Percentiles rank a stretch among this genome's conserved stretches.
Evolutionary conservation across 2,797 vertebrate species (phyloP).

Genomic region (Gastrophryne carolinensis): DNA sequence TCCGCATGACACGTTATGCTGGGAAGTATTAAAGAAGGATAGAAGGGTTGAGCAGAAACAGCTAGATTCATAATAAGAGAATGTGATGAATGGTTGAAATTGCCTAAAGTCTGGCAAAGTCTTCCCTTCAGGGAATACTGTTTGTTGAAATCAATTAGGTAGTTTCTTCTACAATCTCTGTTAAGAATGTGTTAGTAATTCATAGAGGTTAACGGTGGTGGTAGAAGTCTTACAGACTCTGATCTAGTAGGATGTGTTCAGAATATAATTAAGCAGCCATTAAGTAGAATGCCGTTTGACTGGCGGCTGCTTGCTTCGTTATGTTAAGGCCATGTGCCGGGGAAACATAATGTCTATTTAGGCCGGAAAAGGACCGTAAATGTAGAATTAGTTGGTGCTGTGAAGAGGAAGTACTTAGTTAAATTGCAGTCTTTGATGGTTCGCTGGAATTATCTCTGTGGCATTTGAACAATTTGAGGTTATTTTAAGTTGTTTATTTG

Average conservation of each 20-base stretch:
- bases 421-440: constrained; percentile 43
- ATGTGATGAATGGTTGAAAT: constrained; percentile 26
- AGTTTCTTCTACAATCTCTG: neutral
- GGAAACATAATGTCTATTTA: constrained; percentile 1
- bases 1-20: constrained; percentile 25
- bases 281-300: neutral
- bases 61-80: neutral
- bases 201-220: neutral
- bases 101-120: neutral
- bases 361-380: neutral
- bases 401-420: constrained; percentile 21
- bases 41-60: constrained; percentile 10
- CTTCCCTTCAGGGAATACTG: constrained; percentile 5
- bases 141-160: constrained; percentile 7
- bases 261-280: neutral
- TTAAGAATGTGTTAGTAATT: constrained; percentile 4
- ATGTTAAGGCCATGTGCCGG: constrained; percentile 4
- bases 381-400: constrained; percentile 29
- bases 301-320: neutral
- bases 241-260: neutral
- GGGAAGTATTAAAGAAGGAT: constrained; percentile 24
- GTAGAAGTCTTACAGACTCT: neutral
- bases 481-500: constrained; percentile 26
- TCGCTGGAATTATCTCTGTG: constrained; percentile 40
- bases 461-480: constrained; percentile 23